Evolutionary conservation across 2,797 vertebrate species (phyloP), one percentile per base, ranked within the genome.

Genomic region (Myotis findleyi): DNA sequence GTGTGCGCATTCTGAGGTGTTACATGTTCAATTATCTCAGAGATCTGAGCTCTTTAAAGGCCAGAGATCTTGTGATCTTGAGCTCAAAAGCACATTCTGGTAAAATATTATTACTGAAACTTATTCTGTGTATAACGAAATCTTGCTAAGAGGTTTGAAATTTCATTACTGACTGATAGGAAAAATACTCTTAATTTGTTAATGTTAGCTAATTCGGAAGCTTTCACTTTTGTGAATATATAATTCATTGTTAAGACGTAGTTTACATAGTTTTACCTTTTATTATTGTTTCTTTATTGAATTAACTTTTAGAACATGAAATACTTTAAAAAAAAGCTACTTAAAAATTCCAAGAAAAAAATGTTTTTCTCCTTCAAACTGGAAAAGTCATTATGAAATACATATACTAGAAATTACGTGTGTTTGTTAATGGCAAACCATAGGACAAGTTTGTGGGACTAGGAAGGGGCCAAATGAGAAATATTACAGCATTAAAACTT

Each of bases 331-430:
- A 75, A 75, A 86, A 47, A 83, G 12, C 2, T 55, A 41, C 20
- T 51, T 89, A 13, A 69, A 91, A 95, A 75, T 62, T 87, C 25
- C 10, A 69, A 49, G 2, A 44, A 62, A 89, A 93, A 83, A 30
- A 49, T 44, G 38, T 38, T 27, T 33, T 76, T 57, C 23, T 82
- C 30, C 4, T 21, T 69, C 77, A 27, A 2, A 2, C 55, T 30
- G 7, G 21, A 82, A 77, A 4, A 44, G 8, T 51, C 27, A 20
- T 51, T 77, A 81, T 23, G n/a, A 53, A 57, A 73, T 36, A 36
- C 20, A 33, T 30, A 30, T 30, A 62, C 12, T 62, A 62, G 59
- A 62, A 62, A 30, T 14, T 62, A 41, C 5, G 76, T 88, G 13
- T 36, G 38, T 23, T 11, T 77, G 13, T 20, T 68, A 88, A 66